A percentile compares a stretch with the other conserved stretches of the same genome.
These are phyloP conservation scores for Neomorphus geoffroyi DNA, from an alignment of 2,797 vertebrate genomes.

Conservation along the genomic window DNA sequence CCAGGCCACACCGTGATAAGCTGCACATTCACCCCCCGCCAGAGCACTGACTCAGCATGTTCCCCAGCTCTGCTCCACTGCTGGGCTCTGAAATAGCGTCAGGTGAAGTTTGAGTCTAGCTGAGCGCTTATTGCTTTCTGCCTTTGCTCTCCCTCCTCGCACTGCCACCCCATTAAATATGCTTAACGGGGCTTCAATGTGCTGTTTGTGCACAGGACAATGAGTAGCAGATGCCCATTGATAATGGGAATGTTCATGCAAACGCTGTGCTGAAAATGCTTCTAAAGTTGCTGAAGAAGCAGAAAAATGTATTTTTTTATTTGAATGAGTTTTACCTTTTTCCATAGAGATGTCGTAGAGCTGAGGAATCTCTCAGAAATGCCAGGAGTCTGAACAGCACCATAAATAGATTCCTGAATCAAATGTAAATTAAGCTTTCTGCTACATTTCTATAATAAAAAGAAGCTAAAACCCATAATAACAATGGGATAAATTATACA, in stretches of 20 bases:
- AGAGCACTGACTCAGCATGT: not conserved
- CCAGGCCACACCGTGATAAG: not conserved
- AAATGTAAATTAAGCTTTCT: conserved; percentile 40
- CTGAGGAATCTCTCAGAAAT: conserved; percentile 23
- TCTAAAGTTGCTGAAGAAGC: conserved; percentile 57
- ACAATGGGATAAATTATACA: conserved; percentile 23
- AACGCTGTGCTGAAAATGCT: not conserved
- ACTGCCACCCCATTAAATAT: not conserved
- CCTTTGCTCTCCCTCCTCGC: not conserved
- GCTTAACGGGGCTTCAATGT: not conserved
- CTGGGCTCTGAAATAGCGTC: not conserved
- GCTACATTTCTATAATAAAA: conserved; percentile 19
- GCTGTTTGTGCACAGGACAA: not conserved
- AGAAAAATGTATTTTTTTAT: conserved; percentile 36
- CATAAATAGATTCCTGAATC: conserved; percentile 31
- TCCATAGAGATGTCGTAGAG: not conserved
- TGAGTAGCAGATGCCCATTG: conserved; percentile 13
- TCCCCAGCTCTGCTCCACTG: not conserved
- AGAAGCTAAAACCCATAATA: conserved; percentile 14
- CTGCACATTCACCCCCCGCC: not conserved
- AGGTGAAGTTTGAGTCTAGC: not conserved
- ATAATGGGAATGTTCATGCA: not conserved
- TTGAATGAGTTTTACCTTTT: conserved; percentile 60
- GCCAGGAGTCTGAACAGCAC: not conserved
- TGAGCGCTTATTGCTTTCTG: not conserved